These are phyloP conservation scores for Trinorchestia longiramus DNA, from an alignment of 1,140 invertebrate genomes.

Conservation along the genomic window DNA sequence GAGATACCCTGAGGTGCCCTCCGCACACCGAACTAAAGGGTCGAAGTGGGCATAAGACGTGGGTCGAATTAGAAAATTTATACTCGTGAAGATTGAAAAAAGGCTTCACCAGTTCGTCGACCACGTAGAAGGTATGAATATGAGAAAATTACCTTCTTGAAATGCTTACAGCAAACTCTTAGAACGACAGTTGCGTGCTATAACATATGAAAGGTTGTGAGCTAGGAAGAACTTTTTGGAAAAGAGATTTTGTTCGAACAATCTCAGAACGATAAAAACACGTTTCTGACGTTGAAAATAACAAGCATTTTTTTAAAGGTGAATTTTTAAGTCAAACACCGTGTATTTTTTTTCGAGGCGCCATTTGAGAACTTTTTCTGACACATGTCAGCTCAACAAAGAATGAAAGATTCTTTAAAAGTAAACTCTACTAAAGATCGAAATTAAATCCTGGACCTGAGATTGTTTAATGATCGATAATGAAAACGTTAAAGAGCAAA, in stretches of 20 bases:
- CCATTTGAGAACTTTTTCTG: no score
- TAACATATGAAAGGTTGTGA: neutral
- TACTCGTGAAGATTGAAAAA: neutral
- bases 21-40: neutral
- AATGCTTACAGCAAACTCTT: neutral
- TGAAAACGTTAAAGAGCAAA: no score
- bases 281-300: neutral
- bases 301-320: no score
- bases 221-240: neutral
- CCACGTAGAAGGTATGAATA: neutral
- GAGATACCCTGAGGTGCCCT: constrained; percentile 32
- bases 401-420: no score
- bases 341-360: no score
- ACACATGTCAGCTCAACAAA: no score
- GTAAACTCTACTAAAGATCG: no score
- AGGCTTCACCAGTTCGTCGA: neutral
- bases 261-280: neutral
- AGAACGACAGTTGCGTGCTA: neutral
- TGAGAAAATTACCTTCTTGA: no score
- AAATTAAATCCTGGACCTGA: no score
- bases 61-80: neutral
- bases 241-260: neutral
- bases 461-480: no score
- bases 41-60: neutral
- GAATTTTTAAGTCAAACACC: no score